Conservation (phyloP, 2,797 vertebrate genomes). For the Smutsia gigantea region DNA sequence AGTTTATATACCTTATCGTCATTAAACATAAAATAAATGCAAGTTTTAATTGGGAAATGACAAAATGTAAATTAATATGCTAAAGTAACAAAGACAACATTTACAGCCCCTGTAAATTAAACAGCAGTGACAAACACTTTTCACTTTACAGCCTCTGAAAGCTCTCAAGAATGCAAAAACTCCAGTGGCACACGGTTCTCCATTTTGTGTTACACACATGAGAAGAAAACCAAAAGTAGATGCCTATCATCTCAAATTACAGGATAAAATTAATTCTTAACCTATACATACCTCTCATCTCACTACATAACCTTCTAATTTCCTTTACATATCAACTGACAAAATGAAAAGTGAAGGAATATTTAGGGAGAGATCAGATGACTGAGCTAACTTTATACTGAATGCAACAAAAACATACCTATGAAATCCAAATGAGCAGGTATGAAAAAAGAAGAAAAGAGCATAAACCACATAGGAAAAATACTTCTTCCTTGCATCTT, state of each 20-base stretch:
- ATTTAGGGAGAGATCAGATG: not conserved
- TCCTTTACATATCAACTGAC: not conserved
- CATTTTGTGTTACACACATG: not conserved
- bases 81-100: slow-evolving; percentile 3
- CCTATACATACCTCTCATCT: not conserved
- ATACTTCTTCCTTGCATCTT: not conserved
- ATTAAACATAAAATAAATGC: not conserved
- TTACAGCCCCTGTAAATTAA: not conserved
- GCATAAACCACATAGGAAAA: not conserved
- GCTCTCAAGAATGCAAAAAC: not conserved
- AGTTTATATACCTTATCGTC: not conserved
- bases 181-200: not conserved
- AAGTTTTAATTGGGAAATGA: slow-evolving; percentile 15
- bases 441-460: not conserved
- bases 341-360: not conserved
- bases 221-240: slow-evolving; percentile 13
- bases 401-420: not conserved
- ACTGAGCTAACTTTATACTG: not conserved
- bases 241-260: not conserved
- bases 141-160: not conserved
- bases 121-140: not conserved
- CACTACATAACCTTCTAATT: not conserved
- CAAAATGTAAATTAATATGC: not conserved
- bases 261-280: not conserved
- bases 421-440: not conserved